Evolutionary conservation across 2,113 vertebrate genomes (phyloP), one percentile per base, ranked within the genome.

Genomic region (Dendrocopos noguchii): DNA sequence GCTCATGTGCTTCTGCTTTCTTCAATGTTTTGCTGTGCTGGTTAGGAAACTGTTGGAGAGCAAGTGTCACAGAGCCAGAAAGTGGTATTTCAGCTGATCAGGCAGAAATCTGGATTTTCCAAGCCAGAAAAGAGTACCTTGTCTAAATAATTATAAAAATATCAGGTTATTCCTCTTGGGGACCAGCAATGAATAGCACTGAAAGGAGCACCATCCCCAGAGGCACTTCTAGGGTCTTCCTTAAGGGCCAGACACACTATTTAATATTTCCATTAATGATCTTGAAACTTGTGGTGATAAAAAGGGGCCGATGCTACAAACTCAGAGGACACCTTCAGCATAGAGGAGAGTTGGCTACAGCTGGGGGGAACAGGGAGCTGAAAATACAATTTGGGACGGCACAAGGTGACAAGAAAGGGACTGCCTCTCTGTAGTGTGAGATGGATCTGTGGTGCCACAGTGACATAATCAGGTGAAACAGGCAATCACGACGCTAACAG

Each of bases 61-160:
- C 39, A 12, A 53, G 21, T 34, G 24, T 3, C 70, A 18, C 0
- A 0, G 18, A 46, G 27, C 4, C 61, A 63, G 31, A 33, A 65
- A 59, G 28, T 13, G 66, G 21, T 20, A 2, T 60, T 59, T n/a
- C 52, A 12, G 29, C 18, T 27, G 12, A 21, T 68, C 55, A 22
- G 52, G 39, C 29, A 70, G 34, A 52, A 66, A 29, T 12, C 1
- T 9, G 28, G 16, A 46, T 57, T 75, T 67, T 57, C 25, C 17
- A 24, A 25, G 31, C 28, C 47, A 53, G 64, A 33, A 92, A 79
- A 47, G 2, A 66, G 6, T 36, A 53, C 5, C 10, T 65, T 61
- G n/a, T 17, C 42, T 59, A 66, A 83, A 28, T 15, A 73, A n/a
- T 18, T 77, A 18, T 12, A 63, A 88, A 80, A 86, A 59, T 21